A percentile compares a stretch with the other conserved stretches of the same genome.
These are phyloP conservation scores for Gorsachius goisagi DNA, from an alignment of 2,113 vertebrate genomes.

Conservation along the genomic window DNA sequence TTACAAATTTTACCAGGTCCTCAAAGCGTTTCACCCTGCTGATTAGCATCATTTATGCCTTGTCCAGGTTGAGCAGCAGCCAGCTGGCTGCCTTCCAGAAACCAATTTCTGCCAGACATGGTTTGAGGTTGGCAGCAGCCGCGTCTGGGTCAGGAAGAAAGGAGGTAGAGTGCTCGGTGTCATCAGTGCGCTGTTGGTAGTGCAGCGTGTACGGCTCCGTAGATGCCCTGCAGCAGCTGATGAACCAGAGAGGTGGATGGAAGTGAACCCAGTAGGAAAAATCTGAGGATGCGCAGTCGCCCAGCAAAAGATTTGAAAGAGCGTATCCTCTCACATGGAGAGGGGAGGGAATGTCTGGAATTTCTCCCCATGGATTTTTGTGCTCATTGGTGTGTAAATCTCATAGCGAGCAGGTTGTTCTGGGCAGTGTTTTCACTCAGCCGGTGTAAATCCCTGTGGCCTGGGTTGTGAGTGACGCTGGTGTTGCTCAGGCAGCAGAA, in stretches of 20 bases:
- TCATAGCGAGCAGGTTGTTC: background rate
- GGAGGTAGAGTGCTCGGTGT: background rate
- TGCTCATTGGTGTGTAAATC: background rate
- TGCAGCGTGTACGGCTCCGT: background rate
- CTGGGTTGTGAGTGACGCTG: fast-evolving
- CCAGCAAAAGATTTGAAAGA: background rate
- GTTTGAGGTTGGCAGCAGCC: slow-evolving; percentile 48
- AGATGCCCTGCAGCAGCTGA: slow-evolving; percentile 23
- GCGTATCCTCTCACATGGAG: background rate
- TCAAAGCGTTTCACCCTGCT: background rate
- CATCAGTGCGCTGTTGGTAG: background rate
- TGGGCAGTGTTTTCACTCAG: background rate
- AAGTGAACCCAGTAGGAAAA: background rate
- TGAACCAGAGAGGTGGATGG: background rate
- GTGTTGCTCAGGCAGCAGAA: background rate
- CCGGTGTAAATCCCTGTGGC: background rate
- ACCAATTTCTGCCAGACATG: slow-evolving; percentile 40
- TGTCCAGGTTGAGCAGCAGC: slow-evolving; percentile 41
- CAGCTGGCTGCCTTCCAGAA: slow-evolving; percentile 52
- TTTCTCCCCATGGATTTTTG: background rate
- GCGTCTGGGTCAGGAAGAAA: slow-evolving; percentile 34
- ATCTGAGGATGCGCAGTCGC: background rate
- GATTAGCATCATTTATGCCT: slow-evolving; percentile 22
- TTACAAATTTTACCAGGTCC: slow-evolving; percentile 21
- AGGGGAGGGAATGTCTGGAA: background rate